Percentiles rank a stretch among this genome's conserved stretches.
phyloP scores from a whole-genome alignment of 2,797 vertebrate species.

The Salarias fasciatus region DNA sequence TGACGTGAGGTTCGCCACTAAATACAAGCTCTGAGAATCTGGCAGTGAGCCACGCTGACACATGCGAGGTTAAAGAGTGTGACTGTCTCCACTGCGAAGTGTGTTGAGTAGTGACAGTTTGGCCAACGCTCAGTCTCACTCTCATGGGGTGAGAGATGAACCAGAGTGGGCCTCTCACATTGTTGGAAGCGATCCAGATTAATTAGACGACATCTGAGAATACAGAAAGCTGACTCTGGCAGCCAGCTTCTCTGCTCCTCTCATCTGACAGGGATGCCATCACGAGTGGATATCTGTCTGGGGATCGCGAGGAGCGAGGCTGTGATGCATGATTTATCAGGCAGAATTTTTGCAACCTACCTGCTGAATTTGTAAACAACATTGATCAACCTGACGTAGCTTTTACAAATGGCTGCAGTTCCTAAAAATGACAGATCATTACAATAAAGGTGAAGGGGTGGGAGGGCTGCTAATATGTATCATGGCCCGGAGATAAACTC shows the following conservation, averaged over 20 bases:
- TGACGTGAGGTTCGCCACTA: slow-evolving; percentile 30
- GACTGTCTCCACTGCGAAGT: slow-evolving; percentile 44
- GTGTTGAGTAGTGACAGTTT: slow-evolving; percentile 64
- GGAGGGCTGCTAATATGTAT: slow-evolving; percentile 72
- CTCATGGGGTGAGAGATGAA: slow-evolving; percentile 62
- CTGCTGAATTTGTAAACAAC: slow-evolving; percentile 81
- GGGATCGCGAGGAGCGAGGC: slow-evolving; percentile 52
- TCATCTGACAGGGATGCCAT: slow-evolving; percentile 52
- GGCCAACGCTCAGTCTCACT: slow-evolving; percentile 38
- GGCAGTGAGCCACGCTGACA: slow-evolving; percentile 44
- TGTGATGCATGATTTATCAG: slow-evolving; percentile 74
- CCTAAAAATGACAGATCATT: slow-evolving; percentile 79
- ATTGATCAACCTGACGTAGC: slow-evolving; percentile 73
- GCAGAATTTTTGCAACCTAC: slow-evolving; percentile 71
- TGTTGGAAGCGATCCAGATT: slow-evolving; percentile 80
- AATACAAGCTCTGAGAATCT: slow-evolving; percentile 45
- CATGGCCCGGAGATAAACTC: slow-evolving; percentile 74
- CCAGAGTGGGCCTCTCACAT: slow-evolving; percentile 59
- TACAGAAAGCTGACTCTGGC: slow-evolving; percentile 53
- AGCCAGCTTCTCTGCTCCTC: slow-evolving; percentile 25
- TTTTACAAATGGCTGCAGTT: slow-evolving; percentile 72
- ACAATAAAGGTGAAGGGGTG: slow-evolving; percentile 67
- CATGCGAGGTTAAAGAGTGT: slow-evolving; percentile 44
- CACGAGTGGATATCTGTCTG: slow-evolving; percentile 53
- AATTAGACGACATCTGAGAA: slow-evolving; percentile 75